A percentile compares a stretch with the other conserved stretches of the same genome.
phyloP scores from a whole-genome alignment of 2,113 vertebrate species.

The Dromaius novaehollandiae region DNA sequence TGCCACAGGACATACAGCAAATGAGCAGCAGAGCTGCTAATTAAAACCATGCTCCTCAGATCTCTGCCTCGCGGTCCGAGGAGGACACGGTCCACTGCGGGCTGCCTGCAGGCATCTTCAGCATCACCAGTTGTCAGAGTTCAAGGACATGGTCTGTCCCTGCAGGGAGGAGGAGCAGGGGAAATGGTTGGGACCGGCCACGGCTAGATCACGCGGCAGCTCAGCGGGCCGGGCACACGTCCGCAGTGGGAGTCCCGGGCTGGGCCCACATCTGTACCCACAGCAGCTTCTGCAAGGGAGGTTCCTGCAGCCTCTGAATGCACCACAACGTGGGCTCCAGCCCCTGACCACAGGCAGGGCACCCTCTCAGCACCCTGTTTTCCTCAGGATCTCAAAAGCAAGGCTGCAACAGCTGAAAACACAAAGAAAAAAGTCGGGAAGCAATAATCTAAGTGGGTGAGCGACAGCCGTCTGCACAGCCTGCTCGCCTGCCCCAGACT shows the following conservation, averaged over 20 bases:
- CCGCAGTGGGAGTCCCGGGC: fast-evolving
- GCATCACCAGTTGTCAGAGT: not conserved
- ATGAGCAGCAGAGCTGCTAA: not conserved
- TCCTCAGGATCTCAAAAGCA: fast-evolving
- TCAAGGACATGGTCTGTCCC: not conserved
- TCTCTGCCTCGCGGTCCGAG: not conserved
- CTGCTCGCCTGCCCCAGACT: not conserved
- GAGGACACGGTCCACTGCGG: fast-evolving
- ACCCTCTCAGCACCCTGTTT: not conserved
- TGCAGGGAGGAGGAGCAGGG: not conserved
- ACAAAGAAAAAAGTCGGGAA: not conserved
- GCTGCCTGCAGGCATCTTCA: not conserved
- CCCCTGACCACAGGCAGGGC: not conserved
- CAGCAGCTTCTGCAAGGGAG: not conserved
- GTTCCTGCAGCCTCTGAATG: not conserved
- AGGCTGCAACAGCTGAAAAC: not conserved
- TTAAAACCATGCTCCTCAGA: not conserved
- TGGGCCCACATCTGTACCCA: not conserved
- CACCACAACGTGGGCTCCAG: not conserved
- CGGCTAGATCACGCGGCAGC: not conserved
- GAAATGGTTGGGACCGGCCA: not conserved
- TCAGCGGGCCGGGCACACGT: not conserved
- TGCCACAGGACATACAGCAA: not conserved
- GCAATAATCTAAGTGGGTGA: not conserved
- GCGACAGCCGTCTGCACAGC: not conserved